These are phyloP conservation scores for Enteromius unitaeniatus DNA, from an alignment of 2,797 vertebrate genomes.

Conservation along the genomic window DNA sequence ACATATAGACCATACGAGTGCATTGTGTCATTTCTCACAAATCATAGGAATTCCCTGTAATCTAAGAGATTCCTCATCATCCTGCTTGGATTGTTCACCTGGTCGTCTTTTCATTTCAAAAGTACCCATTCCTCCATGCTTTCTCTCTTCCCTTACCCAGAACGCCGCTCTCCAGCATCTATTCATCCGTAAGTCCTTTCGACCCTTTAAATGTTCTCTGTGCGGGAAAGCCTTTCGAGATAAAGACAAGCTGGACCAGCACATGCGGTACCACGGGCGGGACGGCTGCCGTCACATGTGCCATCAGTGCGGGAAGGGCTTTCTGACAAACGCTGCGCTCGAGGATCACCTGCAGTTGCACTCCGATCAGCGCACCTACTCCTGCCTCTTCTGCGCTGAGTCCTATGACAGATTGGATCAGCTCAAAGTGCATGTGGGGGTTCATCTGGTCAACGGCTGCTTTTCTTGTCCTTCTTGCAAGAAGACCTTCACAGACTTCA, in stretches of 20 bases:
- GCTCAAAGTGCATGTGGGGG: slow-evolving; percentile 92
- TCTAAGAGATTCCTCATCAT: not conserved
- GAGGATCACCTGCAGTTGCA: slow-evolving; percentile 95
- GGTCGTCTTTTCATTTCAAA: slow-evolving; percentile 5
- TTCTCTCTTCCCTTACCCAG: slow-evolving; percentile 71
- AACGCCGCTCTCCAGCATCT: slow-evolving; percentile 97
- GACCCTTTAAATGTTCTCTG: slow-evolving; percentile 95
- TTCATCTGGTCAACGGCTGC: slow-evolving; percentile 90
- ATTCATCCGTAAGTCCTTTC: slow-evolving; percentile 96
- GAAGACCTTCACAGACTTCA: slow-evolving; percentile 94
- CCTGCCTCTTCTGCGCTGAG: slow-evolving; percentile 93
- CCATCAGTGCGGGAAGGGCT: slow-evolving; percentile 95
- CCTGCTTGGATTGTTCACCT: not conserved
- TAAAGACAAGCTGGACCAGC: slow-evolving; percentile 96
- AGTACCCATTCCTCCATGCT: slow-evolving; percentile 8
- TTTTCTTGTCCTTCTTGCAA: slow-evolving; percentile 96
- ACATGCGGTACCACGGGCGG: slow-evolving; percentile 90
- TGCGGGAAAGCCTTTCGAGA: slow-evolving; percentile 97
- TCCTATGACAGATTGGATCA: slow-evolving; percentile 93
- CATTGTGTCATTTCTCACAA: slow-evolving; percentile 1
- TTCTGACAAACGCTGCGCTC: slow-evolving; percentile 85
- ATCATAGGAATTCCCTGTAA: not conserved
- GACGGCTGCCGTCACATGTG: slow-evolving; percentile 91
- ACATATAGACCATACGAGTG: not conserved
- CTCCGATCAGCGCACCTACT: slow-evolving; percentile 92